phyloP scores from a whole-genome alignment of 2,888 invertebrate genomes.

The Drosophila pseudotakahashii region DNA sequence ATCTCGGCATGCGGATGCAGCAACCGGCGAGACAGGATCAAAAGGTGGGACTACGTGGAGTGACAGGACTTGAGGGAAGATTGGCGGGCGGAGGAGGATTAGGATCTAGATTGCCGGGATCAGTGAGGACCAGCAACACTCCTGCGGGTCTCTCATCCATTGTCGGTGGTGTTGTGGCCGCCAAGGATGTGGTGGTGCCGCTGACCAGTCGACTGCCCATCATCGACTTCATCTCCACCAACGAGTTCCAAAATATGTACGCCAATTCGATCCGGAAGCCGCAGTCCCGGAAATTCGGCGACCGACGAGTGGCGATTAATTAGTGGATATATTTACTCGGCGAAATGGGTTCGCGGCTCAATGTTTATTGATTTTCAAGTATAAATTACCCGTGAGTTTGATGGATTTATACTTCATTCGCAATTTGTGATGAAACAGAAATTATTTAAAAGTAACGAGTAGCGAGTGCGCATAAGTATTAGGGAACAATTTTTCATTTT shows the following conservation, averaged over 20 bases:
- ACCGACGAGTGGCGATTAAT: neutral
- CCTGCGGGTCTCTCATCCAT: neutral
- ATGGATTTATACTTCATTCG: neutral
- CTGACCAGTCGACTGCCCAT: slow-evolving; percentile 60
- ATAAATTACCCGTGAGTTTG: neutral
- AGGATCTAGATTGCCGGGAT: neutral
- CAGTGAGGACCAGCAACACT: neutral
- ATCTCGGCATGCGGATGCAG: slow-evolving; percentile 21
- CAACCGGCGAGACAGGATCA: neutral
- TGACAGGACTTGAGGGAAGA: neutral
- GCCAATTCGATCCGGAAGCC: neutral
- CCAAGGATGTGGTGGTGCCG: slow-evolving; percentile 51
- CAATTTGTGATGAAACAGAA: neutral
- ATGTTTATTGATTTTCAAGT: neutral
- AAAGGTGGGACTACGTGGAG: neutral
- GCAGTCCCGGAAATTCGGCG: neutral
- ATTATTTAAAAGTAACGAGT: neutral
- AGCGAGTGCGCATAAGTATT: neutral
- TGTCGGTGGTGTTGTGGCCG: neutral
- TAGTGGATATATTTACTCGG: neutral
- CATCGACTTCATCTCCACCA: slow-evolving; percentile 69
- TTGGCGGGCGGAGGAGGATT: neutral
- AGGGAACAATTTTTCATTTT: neutral
- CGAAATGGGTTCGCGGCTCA: neutral
- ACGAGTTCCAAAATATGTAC: slow-evolving; percentile 54